Conservation (phyloP, 2,888 invertebrate species). For the Helicoverpa assulta region DNA sequence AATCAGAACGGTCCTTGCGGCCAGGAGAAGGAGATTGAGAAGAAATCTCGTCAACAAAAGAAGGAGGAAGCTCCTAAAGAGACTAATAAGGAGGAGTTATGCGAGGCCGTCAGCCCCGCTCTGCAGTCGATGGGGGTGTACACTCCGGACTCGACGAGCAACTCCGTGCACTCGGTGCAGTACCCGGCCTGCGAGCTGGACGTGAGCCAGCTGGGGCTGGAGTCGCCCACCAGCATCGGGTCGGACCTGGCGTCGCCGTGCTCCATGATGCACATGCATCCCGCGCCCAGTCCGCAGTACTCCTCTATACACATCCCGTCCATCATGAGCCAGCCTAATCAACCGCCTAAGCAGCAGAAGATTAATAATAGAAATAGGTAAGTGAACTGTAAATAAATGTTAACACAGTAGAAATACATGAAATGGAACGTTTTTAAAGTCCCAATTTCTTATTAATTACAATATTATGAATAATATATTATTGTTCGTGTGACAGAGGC, state of each 20-base stretch:
- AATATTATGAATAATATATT: too few species aligned
- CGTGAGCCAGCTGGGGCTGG: constrained; percentile 95
- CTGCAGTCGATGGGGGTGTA: constrained; percentile 96
- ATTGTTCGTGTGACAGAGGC: constrained; percentile 62
- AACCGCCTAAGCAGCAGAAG: constrained; percentile 87
- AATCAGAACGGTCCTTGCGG: constrained; percentile 82
- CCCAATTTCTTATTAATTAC: too few species aligned
- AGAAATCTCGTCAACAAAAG: constrained; percentile 82
- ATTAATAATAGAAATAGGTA: constrained; percentile 86
- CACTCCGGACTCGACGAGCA: constrained; percentile 95
- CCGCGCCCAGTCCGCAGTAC: constrained; percentile 90
- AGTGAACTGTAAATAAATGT: constrained; percentile 31
- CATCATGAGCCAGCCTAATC: constrained; percentile 88
- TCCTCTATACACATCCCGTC: constrained; percentile 87
- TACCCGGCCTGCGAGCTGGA: constrained; percentile 95
- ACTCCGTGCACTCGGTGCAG: constrained; percentile 94
- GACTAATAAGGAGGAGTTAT: constrained; percentile 82
- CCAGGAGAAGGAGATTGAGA: constrained; percentile 85
- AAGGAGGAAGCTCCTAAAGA: constrained; percentile 86
- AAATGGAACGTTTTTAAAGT: too few species aligned
- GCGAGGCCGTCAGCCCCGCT: constrained; percentile 89
- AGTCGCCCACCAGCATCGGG: constrained; percentile 96
- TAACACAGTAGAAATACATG: too few species aligned
- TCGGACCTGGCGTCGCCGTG: constrained; percentile 96
- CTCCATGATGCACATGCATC: constrained; percentile 91